Percentiles rank a stretch among this genome's conserved stretches.
Conservation (phyloP, 2,113 vertebrate genomes). For the Amphiprion ocellaris region DNA sequence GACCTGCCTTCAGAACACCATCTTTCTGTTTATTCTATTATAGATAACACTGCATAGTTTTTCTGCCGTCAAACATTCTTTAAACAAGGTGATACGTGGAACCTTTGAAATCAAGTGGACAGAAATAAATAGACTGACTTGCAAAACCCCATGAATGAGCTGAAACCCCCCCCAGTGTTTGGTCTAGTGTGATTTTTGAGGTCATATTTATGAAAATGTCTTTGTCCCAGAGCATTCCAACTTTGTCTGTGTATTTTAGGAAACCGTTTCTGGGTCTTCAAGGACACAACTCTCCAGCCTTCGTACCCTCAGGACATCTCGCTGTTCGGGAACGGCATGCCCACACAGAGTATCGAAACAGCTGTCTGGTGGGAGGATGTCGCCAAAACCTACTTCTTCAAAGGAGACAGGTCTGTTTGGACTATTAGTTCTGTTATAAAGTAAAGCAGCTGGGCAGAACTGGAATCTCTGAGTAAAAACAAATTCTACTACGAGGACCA, state of each 20-base stretch:
- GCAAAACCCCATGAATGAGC: conserved; percentile 14
- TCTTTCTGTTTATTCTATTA: conserved; percentile 38
- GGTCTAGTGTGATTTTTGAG: conserved; percentile 12
- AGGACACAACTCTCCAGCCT: conserved; percentile 96
- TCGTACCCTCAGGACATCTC: conserved; percentile 98
- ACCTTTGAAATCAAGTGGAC: conserved; percentile 48
- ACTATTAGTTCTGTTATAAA: conserved; percentile 1
- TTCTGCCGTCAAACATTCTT: conserved; percentile 38
- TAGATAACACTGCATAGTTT: conserved; percentile 48
- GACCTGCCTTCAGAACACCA: conserved; percentile 46
- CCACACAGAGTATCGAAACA: conserved; percentile 96
- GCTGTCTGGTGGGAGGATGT: conserved; percentile 99
- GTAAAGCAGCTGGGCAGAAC: conserved; percentile 8
- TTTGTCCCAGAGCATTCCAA: conserved; percentile 35
- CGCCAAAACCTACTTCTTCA: conserved; percentile 99
- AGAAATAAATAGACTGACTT: background rate
- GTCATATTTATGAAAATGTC: conserved; percentile 41
- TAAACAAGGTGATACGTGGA: conserved; percentile 37
- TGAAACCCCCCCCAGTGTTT: background rate
- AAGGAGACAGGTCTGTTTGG: conserved; percentile 93
- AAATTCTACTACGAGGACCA: too few relatives aligned
- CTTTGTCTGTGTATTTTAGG: conserved; percentile 81
- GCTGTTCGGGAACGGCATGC: conserved; percentile 94
- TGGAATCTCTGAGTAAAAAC: conserved; percentile 10
- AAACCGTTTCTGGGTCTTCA: conserved; percentile 99